These are phyloP conservation scores for Pipra filicauda DNA, from an alignment of 2,113 vertebrate genomes.

Conservation along the genomic window DNA sequence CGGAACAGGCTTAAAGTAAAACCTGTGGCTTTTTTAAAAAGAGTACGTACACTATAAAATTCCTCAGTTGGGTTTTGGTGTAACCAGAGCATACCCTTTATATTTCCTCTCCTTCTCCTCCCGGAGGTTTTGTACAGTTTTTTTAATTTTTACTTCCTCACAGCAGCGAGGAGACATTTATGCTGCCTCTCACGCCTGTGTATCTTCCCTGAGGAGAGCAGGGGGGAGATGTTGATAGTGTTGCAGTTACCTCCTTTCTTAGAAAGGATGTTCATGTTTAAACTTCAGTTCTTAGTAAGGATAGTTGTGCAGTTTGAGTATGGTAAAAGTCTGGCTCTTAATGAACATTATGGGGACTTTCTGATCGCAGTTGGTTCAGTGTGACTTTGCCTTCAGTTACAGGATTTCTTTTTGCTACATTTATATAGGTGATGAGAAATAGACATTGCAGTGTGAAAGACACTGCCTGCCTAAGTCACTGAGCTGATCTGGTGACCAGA, in stretches of 20 bases:
- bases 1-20: constrained; percentile 14
- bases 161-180: background rate
- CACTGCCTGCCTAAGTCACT: background rate
- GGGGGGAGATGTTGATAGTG: background rate
- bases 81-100: background rate
- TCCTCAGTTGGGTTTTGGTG: background rate
- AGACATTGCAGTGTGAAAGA: background rate
- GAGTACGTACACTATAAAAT: background rate
- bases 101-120: background rate
- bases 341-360: background rate
- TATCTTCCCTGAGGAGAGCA: background rate
- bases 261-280: background rate
- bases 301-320: background rate
- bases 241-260: background rate
- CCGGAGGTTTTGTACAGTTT: background rate
- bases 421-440: background rate
- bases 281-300: background rate
- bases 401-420: background rate
- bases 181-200: background rate
- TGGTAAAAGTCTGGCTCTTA: background rate
- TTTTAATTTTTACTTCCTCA: background rate
- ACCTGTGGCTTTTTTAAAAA: background rate
- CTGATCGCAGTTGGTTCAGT: background rate
- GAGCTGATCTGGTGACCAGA: background rate
- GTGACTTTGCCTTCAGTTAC: background rate